Evolutionary conservation across 2,797 vertebrate genomes (phyloP).

Genomic region (Sarcoramphus papa): DNA sequence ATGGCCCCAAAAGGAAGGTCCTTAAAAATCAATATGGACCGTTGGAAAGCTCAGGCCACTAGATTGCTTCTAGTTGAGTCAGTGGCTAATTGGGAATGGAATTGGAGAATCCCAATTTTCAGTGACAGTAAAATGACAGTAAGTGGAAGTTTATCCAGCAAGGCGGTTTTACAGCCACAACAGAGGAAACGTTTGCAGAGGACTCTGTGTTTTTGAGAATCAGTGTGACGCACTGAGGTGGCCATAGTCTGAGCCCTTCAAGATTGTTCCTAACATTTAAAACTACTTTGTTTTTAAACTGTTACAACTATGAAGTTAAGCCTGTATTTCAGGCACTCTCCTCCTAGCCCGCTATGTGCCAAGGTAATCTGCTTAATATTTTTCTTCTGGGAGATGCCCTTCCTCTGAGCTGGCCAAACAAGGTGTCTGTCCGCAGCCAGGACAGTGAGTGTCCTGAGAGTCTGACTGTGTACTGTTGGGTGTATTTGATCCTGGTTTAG

Average conservation of each 20-base stretch:
- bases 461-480: not conserved
- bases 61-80: not conserved
- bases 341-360: not conserved
- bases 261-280: not conserved
- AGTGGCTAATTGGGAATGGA: not conserved
- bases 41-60: not conserved
- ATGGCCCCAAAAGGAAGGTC: not conserved
- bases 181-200: not conserved
- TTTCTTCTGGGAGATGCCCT: not conserved
- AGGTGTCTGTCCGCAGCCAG: not conserved
- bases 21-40: not conserved
- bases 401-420: not conserved
- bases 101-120: not conserved
- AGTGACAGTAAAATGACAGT: not conserved
- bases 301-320: not conserved
- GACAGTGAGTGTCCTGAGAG: not conserved
- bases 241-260: not conserved
- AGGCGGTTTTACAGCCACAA: not conserved
- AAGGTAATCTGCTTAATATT: not conserved
- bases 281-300: not conserved
- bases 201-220: not conserved
- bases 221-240: not conserved
- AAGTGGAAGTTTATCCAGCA: not conserved
- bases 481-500: not conserved
- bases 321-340: not conserved